Evolutionary conservation across 2,797 vertebrate species (phyloP).

Genomic region (Esox masquinongy): DNA sequence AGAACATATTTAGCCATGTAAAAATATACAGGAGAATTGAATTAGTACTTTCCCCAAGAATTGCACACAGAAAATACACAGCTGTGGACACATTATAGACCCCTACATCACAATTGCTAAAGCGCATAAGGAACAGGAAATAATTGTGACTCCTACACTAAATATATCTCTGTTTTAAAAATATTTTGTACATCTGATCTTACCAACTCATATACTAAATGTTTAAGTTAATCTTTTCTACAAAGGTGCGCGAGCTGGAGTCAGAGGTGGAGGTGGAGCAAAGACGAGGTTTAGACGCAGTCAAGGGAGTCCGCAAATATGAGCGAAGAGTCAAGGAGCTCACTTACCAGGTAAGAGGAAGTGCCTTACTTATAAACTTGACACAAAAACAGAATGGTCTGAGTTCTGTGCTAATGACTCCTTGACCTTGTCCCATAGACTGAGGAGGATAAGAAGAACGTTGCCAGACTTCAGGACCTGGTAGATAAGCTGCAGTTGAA

Average conservation of each 20-base stretch:
- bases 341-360: not conserved
- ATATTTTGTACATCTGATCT: not conserved
- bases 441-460: constrained; percentile 80
- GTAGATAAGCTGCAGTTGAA: constrained; percentile 80
- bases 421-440: constrained; percentile 6
- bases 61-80: not conserved
- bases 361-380: not conserved
- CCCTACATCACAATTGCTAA: not conserved
- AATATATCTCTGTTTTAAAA: not conserved
- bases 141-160: not conserved
- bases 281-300: constrained; percentile 66
- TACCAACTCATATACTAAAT: not conserved
- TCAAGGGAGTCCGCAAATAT: constrained; percentile 62
- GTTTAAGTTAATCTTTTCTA: not conserved
- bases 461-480: constrained; percentile 76
- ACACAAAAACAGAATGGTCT: not conserved
- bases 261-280: constrained; percentile 73
- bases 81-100: not conserved
- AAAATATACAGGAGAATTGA: not conserved
- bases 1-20: not conserved
- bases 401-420: not conserved
- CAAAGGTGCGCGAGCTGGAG: constrained; percentile 63
- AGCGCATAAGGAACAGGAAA: not conserved
- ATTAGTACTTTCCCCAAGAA: not conserved
- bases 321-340: not conserved